These are phyloP conservation scores for Drosophila ustulata DNA, from an alignment of 2,888 invertebrate species.

Conservation along the genomic window DNA sequence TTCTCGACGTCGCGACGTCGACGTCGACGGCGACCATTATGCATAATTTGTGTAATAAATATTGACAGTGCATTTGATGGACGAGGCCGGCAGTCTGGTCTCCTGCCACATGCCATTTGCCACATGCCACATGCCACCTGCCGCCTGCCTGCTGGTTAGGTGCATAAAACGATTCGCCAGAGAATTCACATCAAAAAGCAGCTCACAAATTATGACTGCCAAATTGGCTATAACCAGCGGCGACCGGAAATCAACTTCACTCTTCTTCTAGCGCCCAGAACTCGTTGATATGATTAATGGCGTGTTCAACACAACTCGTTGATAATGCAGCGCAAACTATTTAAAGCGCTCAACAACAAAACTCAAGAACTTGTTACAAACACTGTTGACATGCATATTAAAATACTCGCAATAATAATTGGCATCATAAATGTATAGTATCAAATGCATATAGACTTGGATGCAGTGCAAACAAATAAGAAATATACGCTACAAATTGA, in stretches of 20 bases:
- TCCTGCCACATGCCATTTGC: too few species aligned
- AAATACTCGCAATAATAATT: too few species aligned
- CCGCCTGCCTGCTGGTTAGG: conserved; percentile 5
- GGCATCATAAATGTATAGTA: too few species aligned
- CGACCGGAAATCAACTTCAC: conserved; percentile 12
- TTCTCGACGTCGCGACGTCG: conserved; percentile 13
- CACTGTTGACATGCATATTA: background rate
- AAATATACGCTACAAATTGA: too few species aligned
- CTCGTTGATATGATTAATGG: conserved; percentile 12
- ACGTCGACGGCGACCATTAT: conserved; percentile 40
- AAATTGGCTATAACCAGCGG: conserved; percentile 15
- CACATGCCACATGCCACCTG: too few species aligned
- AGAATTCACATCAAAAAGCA: conserved; percentile 26
- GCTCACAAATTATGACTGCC: conserved; percentile 30
- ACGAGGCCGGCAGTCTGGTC: background rate
- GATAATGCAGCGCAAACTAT: background rate
- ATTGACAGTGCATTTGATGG: conserved; percentile 70
- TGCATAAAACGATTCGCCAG: conserved; percentile 45
- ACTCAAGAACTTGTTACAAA: background rate
- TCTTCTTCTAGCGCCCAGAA: background rate
- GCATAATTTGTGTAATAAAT: conserved; percentile 72
- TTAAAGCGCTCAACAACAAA: background rate
- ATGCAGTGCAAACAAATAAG: too few species aligned
- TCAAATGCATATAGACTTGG: too few species aligned
- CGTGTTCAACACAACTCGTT: conserved; percentile 10